Conservation (phyloP, 2,113 vertebrate genomes). For the Scortum barcoo region DNA sequence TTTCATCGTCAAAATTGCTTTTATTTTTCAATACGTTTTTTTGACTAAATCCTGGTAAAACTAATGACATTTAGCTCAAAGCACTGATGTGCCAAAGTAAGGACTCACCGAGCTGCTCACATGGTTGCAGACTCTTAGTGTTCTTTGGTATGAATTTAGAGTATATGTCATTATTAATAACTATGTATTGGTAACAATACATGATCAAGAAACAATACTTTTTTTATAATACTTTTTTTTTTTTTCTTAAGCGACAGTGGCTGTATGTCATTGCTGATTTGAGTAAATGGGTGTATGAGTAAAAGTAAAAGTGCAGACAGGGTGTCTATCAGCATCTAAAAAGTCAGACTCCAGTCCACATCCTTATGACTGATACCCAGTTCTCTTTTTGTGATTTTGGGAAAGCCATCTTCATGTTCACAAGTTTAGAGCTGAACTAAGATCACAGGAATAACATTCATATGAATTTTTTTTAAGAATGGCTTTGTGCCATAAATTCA, state of each 20-base stretch:
- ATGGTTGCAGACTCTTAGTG: neutral
- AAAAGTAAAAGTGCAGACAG: constrained; percentile 12
- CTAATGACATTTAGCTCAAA: neutral
- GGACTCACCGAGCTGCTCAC: neutral
- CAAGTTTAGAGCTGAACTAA: constrained; percentile 51
- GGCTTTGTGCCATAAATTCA: constrained; percentile 53
- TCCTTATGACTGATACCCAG: neutral
- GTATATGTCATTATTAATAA: neutral
- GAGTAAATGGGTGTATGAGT: neutral
- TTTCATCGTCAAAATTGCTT: neutral
- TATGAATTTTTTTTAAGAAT: constrained; percentile 46
- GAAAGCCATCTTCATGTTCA: constrained; percentile 11
- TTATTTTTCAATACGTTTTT: neutral
- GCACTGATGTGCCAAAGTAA: neutral
- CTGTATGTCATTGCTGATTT: constrained; percentile 1
- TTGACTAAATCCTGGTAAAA: neutral
- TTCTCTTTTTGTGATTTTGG: constrained; percentile 4
- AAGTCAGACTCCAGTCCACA: neutral
- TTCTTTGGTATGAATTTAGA: neutral
- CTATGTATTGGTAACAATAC: neutral
- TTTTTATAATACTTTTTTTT: no score
- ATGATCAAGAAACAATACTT: no score
- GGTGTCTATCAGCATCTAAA: constrained; percentile 13
- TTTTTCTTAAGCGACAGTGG: no score
- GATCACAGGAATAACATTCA: constrained; percentile 48